Percentiles rank a stretch among this genome's conserved stretches.
Evolutionary conservation across 1,140 invertebrate genomes (phyloP).

Genomic region (Popillia japonica): DNA sequence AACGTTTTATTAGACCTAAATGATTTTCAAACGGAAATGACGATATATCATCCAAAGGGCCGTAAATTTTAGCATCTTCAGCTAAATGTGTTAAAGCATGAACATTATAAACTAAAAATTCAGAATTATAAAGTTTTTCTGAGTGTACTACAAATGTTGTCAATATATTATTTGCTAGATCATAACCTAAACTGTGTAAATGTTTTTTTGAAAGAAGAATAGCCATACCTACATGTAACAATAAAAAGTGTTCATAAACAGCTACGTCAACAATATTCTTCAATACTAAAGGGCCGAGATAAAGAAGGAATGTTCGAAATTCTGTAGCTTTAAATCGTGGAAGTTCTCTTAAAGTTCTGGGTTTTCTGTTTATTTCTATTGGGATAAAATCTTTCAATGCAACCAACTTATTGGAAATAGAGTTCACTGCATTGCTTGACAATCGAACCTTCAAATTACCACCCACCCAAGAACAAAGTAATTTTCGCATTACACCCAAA

Average conservation of each 20-base stretch:
- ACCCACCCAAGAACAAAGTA: constrained; percentile 53
- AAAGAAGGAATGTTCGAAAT: constrained; percentile 62
- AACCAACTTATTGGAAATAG: constrained; percentile 27
- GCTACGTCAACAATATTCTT: constrained; percentile 52
- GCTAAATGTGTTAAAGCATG: constrained; percentile 27
- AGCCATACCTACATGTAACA: constrained; percentile 56
- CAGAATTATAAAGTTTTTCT: background rate
- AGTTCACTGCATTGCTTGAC: background rate
- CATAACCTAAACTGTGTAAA: constrained; percentile 11
- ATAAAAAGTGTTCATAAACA: constrained; percentile 60
- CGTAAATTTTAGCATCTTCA: constrained; percentile 7
- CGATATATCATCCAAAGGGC: constrained; percentile 10
- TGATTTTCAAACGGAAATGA: constrained; percentile 6
- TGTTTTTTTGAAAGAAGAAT: constrained; percentile 50
- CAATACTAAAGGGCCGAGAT: constrained; percentile 59
- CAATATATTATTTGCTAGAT: constrained; percentile 14
- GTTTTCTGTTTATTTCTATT: constrained; percentile 47
- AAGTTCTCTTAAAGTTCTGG: constrained; percentile 42
- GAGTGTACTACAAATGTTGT: constrained; percentile 26
- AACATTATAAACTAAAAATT: constrained; percentile 28
- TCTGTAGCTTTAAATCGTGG: constrained; percentile 62
- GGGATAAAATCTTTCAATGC: constrained; percentile 16
- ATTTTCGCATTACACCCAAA: constrained; percentile 58
- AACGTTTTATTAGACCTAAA: constrained; percentile 8
- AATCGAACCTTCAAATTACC: constrained; percentile 38